Base-by-base conservation (phyloP, 2,888 invertebrate species). In the Apocheima hispidaria region DNA sequence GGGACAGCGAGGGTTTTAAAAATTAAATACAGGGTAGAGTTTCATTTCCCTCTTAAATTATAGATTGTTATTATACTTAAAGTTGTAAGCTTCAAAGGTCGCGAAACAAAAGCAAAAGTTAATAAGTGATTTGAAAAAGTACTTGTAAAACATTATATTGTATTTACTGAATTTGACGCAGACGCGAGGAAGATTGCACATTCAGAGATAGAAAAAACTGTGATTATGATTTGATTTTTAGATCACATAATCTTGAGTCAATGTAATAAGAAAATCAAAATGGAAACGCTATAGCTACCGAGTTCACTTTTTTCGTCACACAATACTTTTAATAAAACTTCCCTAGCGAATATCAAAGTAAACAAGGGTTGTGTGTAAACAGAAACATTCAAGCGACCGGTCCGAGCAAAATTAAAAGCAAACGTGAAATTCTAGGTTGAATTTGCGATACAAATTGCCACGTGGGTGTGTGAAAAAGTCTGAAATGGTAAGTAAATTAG, bases 241-340 rank as follows among this genome's bases (percentile, higher is more conserved):
- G n/a, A n/a, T n/a, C n/a, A n/a, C n/a, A n/a, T 33, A 3, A 33
- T 12, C 0, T 10, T 33, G 10, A 12, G 1, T 2, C 0, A 20
- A 12, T 12, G 20, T 40, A 43, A 43, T 16, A 33, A 35, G 16
- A 28, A 40, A 10, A 20, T 12, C 21, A 20, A 40, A 40, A 51
- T 51, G 40, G 51, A 40, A 51, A 51, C 28, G 9, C n/a, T 21
- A 23, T 21, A 14, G 21, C 35, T 30, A 28, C 14, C 16, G 60
- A 63, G 63, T 59, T 63, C 59, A 66, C 63, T 70, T 70, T 69
- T 69, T 63, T 49, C 52, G 66, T 65, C 73, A 72, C 72, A 65
- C 73, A 66, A 70, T 73, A 77, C 83, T 84, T 86, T 83, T 85
- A 84, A 81, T 83, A 85, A 84, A 82, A 82, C 82, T 82, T 77